Evolutionary conservation across 2,888 invertebrate species (phyloP).

Genomic region (Mesochorus sp.): DNA sequence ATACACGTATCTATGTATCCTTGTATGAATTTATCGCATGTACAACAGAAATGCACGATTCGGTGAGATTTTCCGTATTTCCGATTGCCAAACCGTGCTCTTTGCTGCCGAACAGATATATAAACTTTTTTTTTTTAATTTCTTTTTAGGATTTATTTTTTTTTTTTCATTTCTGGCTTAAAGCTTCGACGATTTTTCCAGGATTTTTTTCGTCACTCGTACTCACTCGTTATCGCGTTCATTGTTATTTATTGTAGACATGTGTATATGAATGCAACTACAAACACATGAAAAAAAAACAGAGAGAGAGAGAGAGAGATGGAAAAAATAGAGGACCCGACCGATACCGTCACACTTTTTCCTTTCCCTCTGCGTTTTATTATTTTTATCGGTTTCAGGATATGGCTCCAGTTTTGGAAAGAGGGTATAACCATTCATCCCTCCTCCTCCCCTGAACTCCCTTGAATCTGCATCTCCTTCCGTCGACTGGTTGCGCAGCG

Average conservation of each 20-base stretch:
- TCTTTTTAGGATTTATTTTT: not conserved
- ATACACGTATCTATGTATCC: not conserved
- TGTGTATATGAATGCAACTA: not conserved
- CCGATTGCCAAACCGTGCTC: slow-evolving; percentile 44
- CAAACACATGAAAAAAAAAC: slow-evolving; percentile 25
- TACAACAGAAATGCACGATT: slow-evolving; percentile 19
- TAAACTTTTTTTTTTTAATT: slow-evolving; percentile 32
- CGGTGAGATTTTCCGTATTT: slow-evolving; percentile 17
- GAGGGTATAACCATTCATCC: slow-evolving; percentile 9
- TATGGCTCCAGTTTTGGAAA: slow-evolving; percentile 18
- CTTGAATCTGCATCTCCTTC: slow-evolving; percentile 59
- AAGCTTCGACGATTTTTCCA: slow-evolving; percentile 48
- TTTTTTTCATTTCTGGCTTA: slow-evolving; percentile 17
- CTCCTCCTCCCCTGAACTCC: not conserved
- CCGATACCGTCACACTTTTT: slow-evolving; percentile 52
- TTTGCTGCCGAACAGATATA: slow-evolving; percentile 37
- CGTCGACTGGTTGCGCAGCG: slow-evolving; percentile 58
- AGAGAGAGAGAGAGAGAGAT: slow-evolving; percentile 6
- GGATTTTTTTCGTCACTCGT: slow-evolving; percentile 43
- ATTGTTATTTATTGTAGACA: slow-evolving; percentile 8
- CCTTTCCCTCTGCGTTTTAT: slow-evolving; percentile 4
- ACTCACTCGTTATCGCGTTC: slow-evolving; percentile 56
- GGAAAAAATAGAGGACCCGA: slow-evolving; percentile 22
- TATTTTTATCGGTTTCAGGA: slow-evolving; percentile 54
- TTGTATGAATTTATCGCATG: slow-evolving; percentile 16